Conservation (phyloP, 2,888 invertebrate species). For the Ischnura elegans region DNA sequence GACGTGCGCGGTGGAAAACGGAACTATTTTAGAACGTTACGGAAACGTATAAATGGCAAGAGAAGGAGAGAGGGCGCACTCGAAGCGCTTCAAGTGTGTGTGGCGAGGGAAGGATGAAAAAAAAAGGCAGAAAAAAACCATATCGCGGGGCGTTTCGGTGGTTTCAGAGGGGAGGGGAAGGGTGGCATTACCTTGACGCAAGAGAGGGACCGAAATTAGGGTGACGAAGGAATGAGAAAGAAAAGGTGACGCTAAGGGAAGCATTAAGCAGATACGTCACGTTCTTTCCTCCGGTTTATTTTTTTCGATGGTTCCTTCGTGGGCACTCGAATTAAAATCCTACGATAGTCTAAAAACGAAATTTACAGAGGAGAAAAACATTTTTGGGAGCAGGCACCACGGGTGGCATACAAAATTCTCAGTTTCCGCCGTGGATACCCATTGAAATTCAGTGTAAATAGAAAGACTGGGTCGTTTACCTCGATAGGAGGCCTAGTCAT, state of each 20-base stretch:
- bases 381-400: not conserved
- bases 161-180: too few relatives aligned
- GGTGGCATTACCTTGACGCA: not conserved
- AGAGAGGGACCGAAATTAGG: not conserved
- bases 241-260: not conserved
- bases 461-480: not conserved
- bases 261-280: constrained; percentile 21
- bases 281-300: not conserved
- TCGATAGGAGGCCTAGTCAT: not conserved
- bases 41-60: not conserved
- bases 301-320: not conserved
- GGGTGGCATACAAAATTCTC: not conserved
- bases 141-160: too few relatives aligned
- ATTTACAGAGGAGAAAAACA: not conserved
- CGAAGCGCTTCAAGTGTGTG: not conserved
- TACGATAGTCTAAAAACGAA: not conserved
- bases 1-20: not conserved
- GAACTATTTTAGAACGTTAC: not conserved
- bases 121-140: not conserved
- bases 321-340: constrained; percentile 4
- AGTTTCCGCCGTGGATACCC: not conserved
- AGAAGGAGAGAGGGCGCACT: not conserved
- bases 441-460: not conserved
- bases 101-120: not conserved
- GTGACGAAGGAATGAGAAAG: not conserved